Conservation (phyloP, 2,113 vertebrate species). For the Pelecanus crispus region DNA sequence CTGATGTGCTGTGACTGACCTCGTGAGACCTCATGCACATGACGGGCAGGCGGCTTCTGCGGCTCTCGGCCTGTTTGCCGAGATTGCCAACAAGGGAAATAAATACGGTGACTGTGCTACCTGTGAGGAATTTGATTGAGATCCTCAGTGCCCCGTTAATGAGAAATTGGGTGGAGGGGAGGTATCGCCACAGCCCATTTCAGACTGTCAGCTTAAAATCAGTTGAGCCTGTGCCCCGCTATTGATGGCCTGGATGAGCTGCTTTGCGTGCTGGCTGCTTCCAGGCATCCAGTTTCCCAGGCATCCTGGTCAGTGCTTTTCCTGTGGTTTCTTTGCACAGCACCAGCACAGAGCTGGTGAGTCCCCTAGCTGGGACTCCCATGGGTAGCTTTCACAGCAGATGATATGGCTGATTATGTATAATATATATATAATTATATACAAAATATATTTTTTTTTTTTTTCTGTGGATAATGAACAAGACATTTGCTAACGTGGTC, state of each 20-base stretch:
- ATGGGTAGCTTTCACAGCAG: not conserved
- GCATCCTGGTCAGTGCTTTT: not conserved
- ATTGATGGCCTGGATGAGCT: not conserved
- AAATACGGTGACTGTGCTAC: not conserved
- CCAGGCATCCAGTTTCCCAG: not conserved
- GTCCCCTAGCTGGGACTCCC: not conserved
- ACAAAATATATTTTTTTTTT: no score
- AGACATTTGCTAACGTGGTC: not conserved
- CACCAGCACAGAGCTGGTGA: not conserved
- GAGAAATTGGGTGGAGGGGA: not conserved
- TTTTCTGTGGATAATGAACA: not conserved
- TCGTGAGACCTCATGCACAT: rapidly evolving
- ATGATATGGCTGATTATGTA: not conserved
- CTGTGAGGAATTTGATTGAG: not conserved
- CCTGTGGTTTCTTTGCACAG: not conserved
- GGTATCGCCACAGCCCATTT: rapidly evolving
- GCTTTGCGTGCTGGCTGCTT: not conserved
- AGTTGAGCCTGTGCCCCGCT: not conserved
- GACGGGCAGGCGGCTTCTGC: rapidly evolving
- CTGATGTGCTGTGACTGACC: not conserved
- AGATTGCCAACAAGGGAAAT: not conserved
- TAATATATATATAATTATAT: not conserved
- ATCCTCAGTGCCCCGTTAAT: not conserved
- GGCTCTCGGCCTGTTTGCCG: rapidly evolving
- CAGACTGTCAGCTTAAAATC: not conserved